Evolutionary conservation across 2,113 vertebrate genomes (phyloP), one percentile per base, ranked within the genome.

Genomic region (Excalfactoria chinensis): DNA sequence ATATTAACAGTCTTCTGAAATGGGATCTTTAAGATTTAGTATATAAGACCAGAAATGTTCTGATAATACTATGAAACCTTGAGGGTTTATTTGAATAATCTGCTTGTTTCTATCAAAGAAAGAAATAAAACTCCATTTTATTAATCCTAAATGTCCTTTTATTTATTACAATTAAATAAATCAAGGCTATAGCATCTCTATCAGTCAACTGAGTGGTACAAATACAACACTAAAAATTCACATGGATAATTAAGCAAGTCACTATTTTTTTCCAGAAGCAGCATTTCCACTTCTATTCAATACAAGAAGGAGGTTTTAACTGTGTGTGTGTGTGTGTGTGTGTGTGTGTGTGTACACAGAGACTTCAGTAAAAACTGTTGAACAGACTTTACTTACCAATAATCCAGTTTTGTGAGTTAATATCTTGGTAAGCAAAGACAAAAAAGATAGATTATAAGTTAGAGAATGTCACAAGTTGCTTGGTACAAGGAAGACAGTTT

Each of bases 91-190:
- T 76, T 55, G 35, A 86, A 59, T 74, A 23, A 63, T 74, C 48
- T 68, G 0, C 43, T 90, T 85, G 12, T 91, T 89, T 77, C 44
- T 67, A 35, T 13, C 64, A 73, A 40, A 25, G 71, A 91, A 89
- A 66, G 74, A 91, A 87, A 69, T 86, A 44, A 82, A 63, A 8
- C 44, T 62, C 37, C 48, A 6, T 77, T 90, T 68, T 75, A 68
- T 82, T 84, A 75, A 48, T 95, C n/a, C 75, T 91, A 73, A 81
- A 81, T 58, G 81, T 80, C 56, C 68, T 89, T 89, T 86, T 89
- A 48, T 93, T 93, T 87, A 77, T 91, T 89, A 83, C 67, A 32
- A 49, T 81, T 32, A 91, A 82, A 63, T 56, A 49, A 79, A 88
- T 86, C 20, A 53, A 41, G 43, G 88, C 80, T 92, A 83, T 35